Evolutionary conservation across 2,113 vertebrate genomes (phyloP).

Genomic region (Epinephelus fuscoguttatus): DNA sequence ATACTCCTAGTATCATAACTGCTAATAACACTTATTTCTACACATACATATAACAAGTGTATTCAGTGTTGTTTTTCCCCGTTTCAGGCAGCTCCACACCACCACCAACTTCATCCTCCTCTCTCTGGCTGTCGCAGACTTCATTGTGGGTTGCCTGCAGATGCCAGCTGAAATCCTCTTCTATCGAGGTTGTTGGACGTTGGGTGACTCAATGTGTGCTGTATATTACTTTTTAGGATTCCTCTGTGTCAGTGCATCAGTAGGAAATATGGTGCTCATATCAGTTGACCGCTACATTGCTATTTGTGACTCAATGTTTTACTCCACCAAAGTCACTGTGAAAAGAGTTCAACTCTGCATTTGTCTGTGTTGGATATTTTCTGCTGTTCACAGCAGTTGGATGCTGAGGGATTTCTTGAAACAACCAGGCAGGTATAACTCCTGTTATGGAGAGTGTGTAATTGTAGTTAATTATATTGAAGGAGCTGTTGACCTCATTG

Average conservation of each 20-base stretch:
- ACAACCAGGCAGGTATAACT: slow-evolving; percentile 6
- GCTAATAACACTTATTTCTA: not conserved
- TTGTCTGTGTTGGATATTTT: slow-evolving; percentile 27
- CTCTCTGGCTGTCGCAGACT: slow-evolving; percentile 47
- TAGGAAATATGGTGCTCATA: slow-evolving; percentile 52
- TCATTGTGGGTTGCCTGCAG: slow-evolving; percentile 7
- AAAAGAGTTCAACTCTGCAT: not conserved
- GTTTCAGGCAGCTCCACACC: slow-evolving; percentile 76
- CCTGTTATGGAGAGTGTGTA: slow-evolving; percentile 42
- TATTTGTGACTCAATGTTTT: slow-evolving; percentile 45
- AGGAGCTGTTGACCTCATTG: not conserved
- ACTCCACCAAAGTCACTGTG: slow-evolving; percentile 12
- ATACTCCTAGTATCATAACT: not conserved
- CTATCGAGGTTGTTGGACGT: slow-evolving; percentile 35
- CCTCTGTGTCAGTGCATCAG: not conserved
- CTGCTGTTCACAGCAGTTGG: not conserved
- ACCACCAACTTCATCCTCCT: slow-evolving; percentile 74
- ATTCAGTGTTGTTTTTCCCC: not conserved
- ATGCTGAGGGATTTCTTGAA: not conserved
- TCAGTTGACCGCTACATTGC: slow-evolving; percentile 42
- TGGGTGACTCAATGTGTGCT: slow-evolving; percentile 17
- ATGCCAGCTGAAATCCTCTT: not conserved
- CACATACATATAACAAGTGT: not conserved
- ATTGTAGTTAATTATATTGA: not conserved
- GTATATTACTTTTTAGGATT: not conserved